Base-by-base conservation (phyloP, 2,113 vertebrate genomes). In the Parus major region DNA sequence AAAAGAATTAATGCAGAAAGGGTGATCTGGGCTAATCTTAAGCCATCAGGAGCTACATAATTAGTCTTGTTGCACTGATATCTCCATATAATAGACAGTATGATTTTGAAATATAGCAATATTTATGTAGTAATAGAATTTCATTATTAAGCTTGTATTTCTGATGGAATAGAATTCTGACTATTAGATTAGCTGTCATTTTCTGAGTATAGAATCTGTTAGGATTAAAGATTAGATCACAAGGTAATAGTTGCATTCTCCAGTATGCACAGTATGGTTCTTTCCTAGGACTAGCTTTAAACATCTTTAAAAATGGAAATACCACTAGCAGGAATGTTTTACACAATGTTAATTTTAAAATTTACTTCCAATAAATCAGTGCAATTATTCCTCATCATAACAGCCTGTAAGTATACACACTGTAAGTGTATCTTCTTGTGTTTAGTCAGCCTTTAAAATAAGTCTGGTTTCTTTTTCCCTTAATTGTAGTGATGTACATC, bases 21-120 rank as follows among this genome's bases (percentile, higher is more conserved):
- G 7, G 19, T 46, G 36, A 88, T 25, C 39, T 69, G 65, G 53
- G 59, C 56, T 93, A 83, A 86, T 91, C 84, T 69, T 80, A 66
- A 85, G 25, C 77, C 70, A 82, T 82, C 77, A 87, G 93, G 93
- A 95, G 68, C 76, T 92, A 75, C 11, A 22, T 90, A 81, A 86
- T 94, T 82, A 75, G 23, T 87, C 90, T 76, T 52, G 21, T 91
- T 93, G 91, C 68, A 76, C 60, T 88, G 77, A 79, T 91, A 77
- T 78, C 76, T 42, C 66, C 15, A 4, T 68, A 55, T 76, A 81
- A 78, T 35, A 94, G 36, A 93, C 46, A 94, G 61, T 65, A 28
- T 25, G 47, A 55, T 82, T 96, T 84, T 87, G 59, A 82, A 69
- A 66, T 79, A 36, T 75, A n/a, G 29, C 31, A 60, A 18, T 88